Evolutionary conservation across 2,113 vertebrate genomes (phyloP).

Genomic region (Glareola pratincola): DNA sequence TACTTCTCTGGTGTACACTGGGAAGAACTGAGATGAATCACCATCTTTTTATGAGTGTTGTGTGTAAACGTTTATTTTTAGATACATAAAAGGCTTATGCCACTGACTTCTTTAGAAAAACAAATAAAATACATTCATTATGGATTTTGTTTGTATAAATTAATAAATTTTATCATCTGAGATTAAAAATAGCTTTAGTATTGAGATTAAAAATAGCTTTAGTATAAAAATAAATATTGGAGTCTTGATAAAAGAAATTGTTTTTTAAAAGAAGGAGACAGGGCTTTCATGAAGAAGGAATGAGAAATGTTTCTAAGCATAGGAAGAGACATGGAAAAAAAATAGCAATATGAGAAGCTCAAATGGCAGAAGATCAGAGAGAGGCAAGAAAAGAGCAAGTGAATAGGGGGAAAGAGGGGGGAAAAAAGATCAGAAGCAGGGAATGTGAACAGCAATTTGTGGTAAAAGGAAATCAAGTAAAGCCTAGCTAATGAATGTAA

Average conservation of each 20-base stretch:
- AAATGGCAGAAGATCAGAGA: slow-evolving; percentile 34
- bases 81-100: neutral
- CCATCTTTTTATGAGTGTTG: neutral
- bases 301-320: neutral
- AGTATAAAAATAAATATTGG: neutral
- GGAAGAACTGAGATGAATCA: neutral
- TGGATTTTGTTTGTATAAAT: neutral
- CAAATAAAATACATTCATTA: neutral
- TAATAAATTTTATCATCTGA: neutral
- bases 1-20: neutral
- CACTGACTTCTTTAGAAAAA: neutral
- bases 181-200: neutral
- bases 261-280: neutral
- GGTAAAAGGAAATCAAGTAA: slow-evolving; percentile 1
- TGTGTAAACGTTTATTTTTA: neutral
- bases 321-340: slow-evolving; percentile 9
- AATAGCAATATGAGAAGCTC: neutral
- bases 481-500: neutral
- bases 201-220: neutral
- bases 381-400: neutral
- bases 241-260: neutral
- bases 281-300: neutral
- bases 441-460: slow-evolving; percentile 19
- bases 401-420: neutral
- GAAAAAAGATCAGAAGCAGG: neutral